A percentile compares a stretch with the other conserved stretches of the same genome.
phyloP scores from a whole-genome alignment of 2,113 vertebrate genomes.

The Tragulus kanchil region DNA sequence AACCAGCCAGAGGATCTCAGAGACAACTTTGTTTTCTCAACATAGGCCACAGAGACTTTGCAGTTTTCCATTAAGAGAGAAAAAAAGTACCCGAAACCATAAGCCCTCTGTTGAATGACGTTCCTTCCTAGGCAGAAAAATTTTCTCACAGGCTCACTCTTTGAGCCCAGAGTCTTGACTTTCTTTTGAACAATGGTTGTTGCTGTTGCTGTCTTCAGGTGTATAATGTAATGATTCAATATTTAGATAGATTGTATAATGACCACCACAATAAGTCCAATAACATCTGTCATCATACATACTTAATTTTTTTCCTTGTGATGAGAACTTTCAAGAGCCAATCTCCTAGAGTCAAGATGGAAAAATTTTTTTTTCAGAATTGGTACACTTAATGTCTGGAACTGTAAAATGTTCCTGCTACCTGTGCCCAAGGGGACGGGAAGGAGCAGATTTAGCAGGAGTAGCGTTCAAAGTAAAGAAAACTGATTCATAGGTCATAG shows the following conservation, averaged over 20 bases:
- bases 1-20: background rate
- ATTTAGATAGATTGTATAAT: background rate
- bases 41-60: background rate
- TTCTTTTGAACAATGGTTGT: conserved; percentile 16
- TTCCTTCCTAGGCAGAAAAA: background rate
- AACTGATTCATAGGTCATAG: background rate
- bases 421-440: background rate
- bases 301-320: background rate
- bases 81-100: background rate
- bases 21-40: background rate
- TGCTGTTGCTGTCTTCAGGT: background rate
- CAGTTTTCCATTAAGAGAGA: background rate
- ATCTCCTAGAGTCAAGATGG: too few species aligned
- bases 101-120: background rate
- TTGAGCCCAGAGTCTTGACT: background rate
- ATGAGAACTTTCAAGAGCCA: background rate
- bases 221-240: background rate
- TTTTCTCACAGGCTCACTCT: background rate
- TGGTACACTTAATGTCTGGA: background rate
- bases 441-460: background rate
- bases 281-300: background rate
- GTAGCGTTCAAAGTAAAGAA: conserved; percentile 3
- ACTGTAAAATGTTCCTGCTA: background rate
- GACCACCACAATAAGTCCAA: background rate
- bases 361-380: too few species aligned